These are phyloP conservation scores for Cosmopolites sordidus DNA, from an alignment of 2,888 invertebrate genomes.

Conservation along the genomic window DNA sequence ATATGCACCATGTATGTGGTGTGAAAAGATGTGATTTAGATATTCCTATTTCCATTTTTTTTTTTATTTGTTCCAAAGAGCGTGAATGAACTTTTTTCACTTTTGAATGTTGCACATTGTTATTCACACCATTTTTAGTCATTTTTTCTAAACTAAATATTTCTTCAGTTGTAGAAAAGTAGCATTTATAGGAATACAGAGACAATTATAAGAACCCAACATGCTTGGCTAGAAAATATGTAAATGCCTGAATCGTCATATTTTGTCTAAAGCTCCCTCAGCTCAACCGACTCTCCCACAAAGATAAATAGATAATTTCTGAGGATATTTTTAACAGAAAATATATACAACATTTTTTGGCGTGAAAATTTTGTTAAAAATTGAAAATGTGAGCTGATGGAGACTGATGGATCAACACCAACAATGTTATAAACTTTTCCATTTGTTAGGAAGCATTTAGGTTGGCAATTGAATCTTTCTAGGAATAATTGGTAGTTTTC, in stretches of 20 bases:
- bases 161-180: constrained; percentile 3
- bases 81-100: constrained; percentile 24
- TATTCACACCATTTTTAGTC: constrained; percentile 39
- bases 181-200: constrained; percentile 3
- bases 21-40: not conserved
- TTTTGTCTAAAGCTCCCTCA: not conserved
- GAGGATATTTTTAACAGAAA: too few species aligned
- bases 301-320: too few species aligned
- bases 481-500: constrained; percentile 14
- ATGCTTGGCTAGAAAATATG: constrained; percentile 4
- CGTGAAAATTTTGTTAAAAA: too few species aligned
- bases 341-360: too few species aligned
- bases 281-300: too few species aligned
- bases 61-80: constrained; percentile 4
- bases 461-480: constrained; percentile 13
- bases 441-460: constrained; percentile 21
- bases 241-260: not conserved
- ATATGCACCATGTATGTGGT: not conserved
- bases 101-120: constrained; percentile 44
- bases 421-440: constrained; percentile 8
- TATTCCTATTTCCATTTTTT: not conserved
- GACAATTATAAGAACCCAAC: constrained; percentile 2
- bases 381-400: constrained; percentile 3
- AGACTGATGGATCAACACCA: not conserved
- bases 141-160: constrained; percentile 4